Percentiles rank a stretch among this genome's conserved stretches.
These are phyloP conservation scores for Melanotaenia pygmaea DNA, from an alignment of 2,797 vertebrate genomes.

Conservation along the genomic window DNA sequence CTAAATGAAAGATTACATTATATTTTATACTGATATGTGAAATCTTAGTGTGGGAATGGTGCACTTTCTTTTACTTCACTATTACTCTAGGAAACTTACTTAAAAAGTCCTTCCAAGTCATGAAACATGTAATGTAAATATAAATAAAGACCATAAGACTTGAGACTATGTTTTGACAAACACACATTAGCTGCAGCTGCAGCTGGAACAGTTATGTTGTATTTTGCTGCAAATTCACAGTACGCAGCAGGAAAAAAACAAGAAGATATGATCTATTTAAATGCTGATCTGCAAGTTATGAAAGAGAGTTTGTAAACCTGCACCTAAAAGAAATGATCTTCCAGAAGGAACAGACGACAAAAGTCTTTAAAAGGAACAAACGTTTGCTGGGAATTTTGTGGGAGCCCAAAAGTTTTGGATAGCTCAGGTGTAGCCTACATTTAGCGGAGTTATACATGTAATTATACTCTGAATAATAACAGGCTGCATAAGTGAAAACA, in stretches of 20 bases:
- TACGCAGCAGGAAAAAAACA: background rate
- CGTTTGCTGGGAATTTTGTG: background rate
- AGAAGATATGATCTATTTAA: background rate
- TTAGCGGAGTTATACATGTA: background rate
- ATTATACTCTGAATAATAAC: constrained; percentile 5
- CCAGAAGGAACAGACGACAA: background rate
- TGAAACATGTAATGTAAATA: background rate
- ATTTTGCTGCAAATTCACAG: background rate
- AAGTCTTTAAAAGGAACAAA: background rate
- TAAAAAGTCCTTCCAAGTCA: background rate
- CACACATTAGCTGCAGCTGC: background rate
- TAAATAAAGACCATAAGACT: background rate
- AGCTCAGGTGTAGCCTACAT: too few relatives aligned
- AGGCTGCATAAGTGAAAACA: constrained; percentile 12
- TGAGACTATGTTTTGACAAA: background rate
- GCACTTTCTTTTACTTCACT: too few relatives aligned
- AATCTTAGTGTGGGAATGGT: too few relatives aligned
- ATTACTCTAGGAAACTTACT: background rate
- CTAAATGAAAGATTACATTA: too few relatives aligned
- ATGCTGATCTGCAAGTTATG: background rate
- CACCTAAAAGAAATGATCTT: background rate
- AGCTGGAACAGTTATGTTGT: too few relatives aligned
- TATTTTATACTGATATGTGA: too few relatives aligned
- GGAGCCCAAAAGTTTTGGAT: background rate
- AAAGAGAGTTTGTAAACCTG: rapidly evolving